Evolutionary conservation across 1,140 invertebrate species (phyloP).

Genomic region (Ctenoplectra terminalis): DNA sequence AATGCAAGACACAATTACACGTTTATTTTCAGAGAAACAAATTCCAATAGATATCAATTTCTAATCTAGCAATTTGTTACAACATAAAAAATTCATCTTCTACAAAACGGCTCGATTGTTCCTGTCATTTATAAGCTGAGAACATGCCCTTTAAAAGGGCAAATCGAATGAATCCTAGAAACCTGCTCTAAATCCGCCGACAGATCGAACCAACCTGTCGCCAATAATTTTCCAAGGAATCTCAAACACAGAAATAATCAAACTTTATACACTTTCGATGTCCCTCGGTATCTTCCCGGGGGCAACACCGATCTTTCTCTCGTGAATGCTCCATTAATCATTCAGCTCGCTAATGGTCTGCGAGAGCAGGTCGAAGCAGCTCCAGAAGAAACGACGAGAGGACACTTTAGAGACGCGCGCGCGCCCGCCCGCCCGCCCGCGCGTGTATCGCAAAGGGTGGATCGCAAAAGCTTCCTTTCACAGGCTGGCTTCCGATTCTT

Average conservation of each 20-base stretch:
- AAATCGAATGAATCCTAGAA: not conserved
- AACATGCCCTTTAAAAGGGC: too few species aligned
- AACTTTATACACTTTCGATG: not conserved
- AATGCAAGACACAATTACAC: too few species aligned
- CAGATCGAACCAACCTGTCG: not conserved
- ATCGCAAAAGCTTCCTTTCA: constrained; percentile 34
- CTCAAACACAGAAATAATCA: not conserved
- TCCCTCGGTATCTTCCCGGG: not conserved
- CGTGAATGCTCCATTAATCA: constrained; percentile 68
- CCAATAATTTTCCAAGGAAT: not conserved
- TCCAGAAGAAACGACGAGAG: not conserved
- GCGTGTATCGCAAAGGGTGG: constrained; percentile 29
- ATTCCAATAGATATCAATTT: too few species aligned
- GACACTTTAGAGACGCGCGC: constrained; percentile 41
- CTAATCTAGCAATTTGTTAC: too few species aligned
- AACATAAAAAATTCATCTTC: too few species aligned
- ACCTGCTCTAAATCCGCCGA: not conserved
- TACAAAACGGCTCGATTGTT: too few species aligned
- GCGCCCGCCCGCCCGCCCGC: too few species aligned
- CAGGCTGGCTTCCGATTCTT: constrained; percentile 7
- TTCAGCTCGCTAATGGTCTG: constrained; percentile 59
- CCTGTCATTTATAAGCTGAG: too few species aligned
- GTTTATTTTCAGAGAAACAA: too few species aligned
- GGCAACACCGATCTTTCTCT: constrained; percentile 29
- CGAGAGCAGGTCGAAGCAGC: constrained; percentile 44